Percentiles rank a stretch among this genome's conserved stretches.
These are phyloP conservation scores for Pelagia noctiluca DNA, from an alignment of 30 jellyfish, hydroid and myxozoan genomes.

Conservation along the genomic window DNA sequence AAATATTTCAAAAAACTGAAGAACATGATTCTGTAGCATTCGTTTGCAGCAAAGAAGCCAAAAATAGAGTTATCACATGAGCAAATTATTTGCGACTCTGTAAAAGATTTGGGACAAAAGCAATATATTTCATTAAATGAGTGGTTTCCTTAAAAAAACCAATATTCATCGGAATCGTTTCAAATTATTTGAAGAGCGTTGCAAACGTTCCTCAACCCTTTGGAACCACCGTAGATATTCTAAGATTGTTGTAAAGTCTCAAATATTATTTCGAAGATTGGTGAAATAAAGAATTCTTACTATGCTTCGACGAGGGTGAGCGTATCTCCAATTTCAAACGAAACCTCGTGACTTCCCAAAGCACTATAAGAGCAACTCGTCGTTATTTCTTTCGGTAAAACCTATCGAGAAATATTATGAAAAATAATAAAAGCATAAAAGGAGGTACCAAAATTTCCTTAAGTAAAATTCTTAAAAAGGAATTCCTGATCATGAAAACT, in stretches of 20 bases:
- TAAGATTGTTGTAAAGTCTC: no score
- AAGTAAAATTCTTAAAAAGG: no score
- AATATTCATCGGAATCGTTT: no score
- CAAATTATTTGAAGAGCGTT: no score
- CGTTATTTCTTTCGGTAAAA: slow-evolving; percentile 69
- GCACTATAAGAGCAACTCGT: slow-evolving; percentile 57
- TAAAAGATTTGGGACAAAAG: no score
- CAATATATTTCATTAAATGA: no score
- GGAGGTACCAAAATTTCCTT: not conserved
- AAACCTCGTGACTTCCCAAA: slow-evolving; percentile 38
- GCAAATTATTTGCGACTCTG: not conserved
- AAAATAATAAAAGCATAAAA: no score
- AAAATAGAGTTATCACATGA: not conserved
- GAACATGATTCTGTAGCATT: not conserved
- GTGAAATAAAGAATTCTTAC: slow-evolving; percentile 23
- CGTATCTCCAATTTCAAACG: slow-evolving; percentile 69
- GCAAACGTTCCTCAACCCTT: no score
- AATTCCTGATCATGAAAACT: no score
- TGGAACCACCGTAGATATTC: no score
- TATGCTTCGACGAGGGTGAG: slow-evolving; percentile 73
- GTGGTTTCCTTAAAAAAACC: no score
- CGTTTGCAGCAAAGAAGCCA: not conserved
- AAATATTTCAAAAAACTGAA: not conserved
- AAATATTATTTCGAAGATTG: not conserved
- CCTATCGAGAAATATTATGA: slow-evolving; percentile 31